Evolutionary conservation across 2,113 vertebrate species (phyloP).

Genomic region (Sporophila hypoxantha): DNA sequence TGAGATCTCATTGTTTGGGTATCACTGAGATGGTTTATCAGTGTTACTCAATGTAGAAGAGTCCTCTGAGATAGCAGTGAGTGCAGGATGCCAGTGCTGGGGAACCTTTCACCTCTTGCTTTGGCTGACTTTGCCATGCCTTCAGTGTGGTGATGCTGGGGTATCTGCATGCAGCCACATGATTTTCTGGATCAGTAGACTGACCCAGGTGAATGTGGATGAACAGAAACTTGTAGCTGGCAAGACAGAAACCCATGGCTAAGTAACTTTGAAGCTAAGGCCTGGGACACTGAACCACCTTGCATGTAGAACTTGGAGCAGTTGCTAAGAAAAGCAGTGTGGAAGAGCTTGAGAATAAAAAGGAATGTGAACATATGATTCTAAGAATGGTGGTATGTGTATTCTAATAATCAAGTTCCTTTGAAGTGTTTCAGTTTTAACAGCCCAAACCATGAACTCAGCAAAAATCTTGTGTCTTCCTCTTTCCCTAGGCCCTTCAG

Average conservation of each 20-base stretch:
- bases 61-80: neutral
- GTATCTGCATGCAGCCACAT: neutral
- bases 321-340: neutral
- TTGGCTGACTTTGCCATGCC: neutral
- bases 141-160: neutral
- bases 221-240: neutral
- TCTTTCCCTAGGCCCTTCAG: conserved; percentile 52
- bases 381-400: fast-evolving
- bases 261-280: neutral
- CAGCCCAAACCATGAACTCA: neutral
- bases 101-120: neutral
- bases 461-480: neutral
- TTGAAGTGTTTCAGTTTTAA: neutral
- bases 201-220: neutral
- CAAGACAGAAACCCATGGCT: neutral
- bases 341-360: neutral
- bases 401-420: neutral
- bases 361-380: neutral
- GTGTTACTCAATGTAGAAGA: neutral
- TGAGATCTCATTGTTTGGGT: neutral
- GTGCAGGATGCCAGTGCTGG: neutral
- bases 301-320: neutral
- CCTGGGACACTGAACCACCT: neutral
- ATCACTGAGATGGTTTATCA: neutral
- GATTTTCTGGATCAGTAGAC: neutral